Evolutionary conservation across 2,888 invertebrate genomes (phyloP).

Genomic region (Frankliniella intonsa): DNA sequence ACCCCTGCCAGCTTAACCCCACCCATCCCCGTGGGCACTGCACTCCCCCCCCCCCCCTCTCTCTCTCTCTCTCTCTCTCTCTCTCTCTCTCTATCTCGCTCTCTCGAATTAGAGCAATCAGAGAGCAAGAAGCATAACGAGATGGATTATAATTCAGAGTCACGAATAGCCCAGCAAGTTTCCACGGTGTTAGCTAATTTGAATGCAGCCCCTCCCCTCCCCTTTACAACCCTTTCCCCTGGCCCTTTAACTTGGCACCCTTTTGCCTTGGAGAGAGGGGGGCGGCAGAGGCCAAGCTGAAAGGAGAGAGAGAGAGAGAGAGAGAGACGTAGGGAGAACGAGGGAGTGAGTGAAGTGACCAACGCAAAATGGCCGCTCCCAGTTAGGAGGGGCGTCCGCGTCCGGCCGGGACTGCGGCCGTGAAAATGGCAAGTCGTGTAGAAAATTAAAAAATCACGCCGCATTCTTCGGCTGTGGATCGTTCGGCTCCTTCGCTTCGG

Average conservation of each 20-base stretch:
- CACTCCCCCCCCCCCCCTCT: too few species aligned
- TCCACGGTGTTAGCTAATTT: conserved; percentile 19
- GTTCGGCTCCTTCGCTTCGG: not conserved
- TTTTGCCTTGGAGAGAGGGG: not conserved
- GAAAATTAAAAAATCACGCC: conserved; percentile 13
- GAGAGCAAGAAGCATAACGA: conserved; percentile 26
- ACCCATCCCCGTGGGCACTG: too few species aligned
- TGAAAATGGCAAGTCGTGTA: not conserved
- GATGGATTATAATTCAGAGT: conserved; percentile 27
- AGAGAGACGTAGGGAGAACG: not conserved
- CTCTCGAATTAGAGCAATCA: conserved; percentile 20
- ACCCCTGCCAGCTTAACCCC: not conserved
- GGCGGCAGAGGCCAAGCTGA: not conserved
- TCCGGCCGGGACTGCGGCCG: not conserved
- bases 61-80: too few species aligned
- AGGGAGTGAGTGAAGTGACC: not conserved
- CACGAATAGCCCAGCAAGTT: conserved; percentile 11
- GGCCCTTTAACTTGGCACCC: not conserved
- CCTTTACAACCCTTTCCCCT: not conserved
- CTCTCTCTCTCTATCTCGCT: not conserved
- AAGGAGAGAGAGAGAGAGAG: not conserved
- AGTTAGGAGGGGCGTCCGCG: not conserved
- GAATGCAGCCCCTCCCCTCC: not conserved
- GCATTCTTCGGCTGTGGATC: not conserved
- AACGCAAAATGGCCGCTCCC: not conserved